Evolutionary conservation across 2,888 invertebrate species (phyloP).

Genomic region (Netelia fuscicornis): DNA sequence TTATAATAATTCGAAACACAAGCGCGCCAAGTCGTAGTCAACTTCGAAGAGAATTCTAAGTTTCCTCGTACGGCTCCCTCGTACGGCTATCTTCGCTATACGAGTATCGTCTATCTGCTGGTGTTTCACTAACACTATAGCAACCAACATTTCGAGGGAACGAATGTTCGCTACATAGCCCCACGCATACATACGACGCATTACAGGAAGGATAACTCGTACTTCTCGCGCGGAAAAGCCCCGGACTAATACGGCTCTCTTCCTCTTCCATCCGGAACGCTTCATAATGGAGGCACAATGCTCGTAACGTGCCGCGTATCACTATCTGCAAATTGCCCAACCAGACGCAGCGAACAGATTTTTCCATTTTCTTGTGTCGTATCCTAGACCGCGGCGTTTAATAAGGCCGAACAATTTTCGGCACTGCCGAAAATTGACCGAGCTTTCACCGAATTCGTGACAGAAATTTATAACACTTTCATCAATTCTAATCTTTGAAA

Average conservation of each 20-base stretch:
- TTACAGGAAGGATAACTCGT: slow-evolving; percentile 66
- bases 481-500: too few species aligned
- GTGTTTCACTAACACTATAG: slow-evolving; percentile 44
- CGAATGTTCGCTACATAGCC: slow-evolving; percentile 74
- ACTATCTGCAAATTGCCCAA: slow-evolving; percentile 72
- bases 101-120: slow-evolving; percentile 34
- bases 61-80: too few species aligned
- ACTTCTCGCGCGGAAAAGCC: slow-evolving; percentile 42
- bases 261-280: slow-evolving; percentile 41
- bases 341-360: slow-evolving; percentile 40
- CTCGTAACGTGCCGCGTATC: slow-evolving; percentile 70
- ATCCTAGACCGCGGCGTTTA: background rate
- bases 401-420: too few species aligned
- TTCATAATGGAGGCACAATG: slow-evolving; percentile 65
- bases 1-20: background rate
- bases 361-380: slow-evolving; percentile 26
- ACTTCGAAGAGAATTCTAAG: too few species aligned
- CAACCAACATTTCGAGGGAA: slow-evolving; percentile 67
- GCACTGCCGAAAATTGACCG: too few species aligned
- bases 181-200: slow-evolving; percentile 77
- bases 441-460: background rate
- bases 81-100: slow-evolving; percentile 3
- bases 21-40: too few species aligned
- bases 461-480: too few species aligned
- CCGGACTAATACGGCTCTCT: slow-evolving; percentile 27